Base-by-base conservation (phyloP, 2,888 invertebrate genomes). In the Heliconius hortense region DNA sequence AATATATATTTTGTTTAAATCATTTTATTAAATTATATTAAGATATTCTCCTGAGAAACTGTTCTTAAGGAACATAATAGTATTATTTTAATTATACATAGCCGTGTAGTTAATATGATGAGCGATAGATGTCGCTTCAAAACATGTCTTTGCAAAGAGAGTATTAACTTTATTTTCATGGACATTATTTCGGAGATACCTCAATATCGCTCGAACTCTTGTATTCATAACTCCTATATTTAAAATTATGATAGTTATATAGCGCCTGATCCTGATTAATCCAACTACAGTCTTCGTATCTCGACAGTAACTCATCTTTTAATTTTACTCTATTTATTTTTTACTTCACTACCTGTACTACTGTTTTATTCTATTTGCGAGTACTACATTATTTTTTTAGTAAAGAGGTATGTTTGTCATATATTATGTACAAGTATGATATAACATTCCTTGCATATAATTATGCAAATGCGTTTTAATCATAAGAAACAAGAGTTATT, bases 101-200 rank as follows among this genome's bases (percentile, higher is more conserved):
- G 24, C 24, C 1, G 15, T 0, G 66, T 43, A 66, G n/a, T 66
- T 66, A 24, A 66, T 26, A 7, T 7, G 4, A 4, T 13, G n/a
- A 66, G 24, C 24, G 15, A 66, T 43, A 66, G 66, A 43, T 66
- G 66, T 43, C 66, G 66, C n/a, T 64, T n/a, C 8, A 31, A 10
- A 63, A 13, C 15, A 28, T 62, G 13, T 18, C 28, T 5, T 48
- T 21, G 35, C 35, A 35, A 35, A 35, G n/a, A n/a, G n/a, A n/a
- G 21, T 21, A 48, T 48, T 35, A 35, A 8, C 21, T 21, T 18
- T 48, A 48, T 21, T 18, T 48, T 48, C 21, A 21, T 7, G 8
- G 48, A 48, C 2, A 48, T 48, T 7, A 48, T 48, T 48, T 48
- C 48, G 10, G 35, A 35, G 35, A 8, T 31, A 31, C 35, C 35